Percentiles rank a stretch among this genome's conserved stretches.
These are phyloP conservation scores for Danionella cerebrum DNA, from an alignment of 2,113 vertebrate genomes.

Conservation along the genomic window DNA sequence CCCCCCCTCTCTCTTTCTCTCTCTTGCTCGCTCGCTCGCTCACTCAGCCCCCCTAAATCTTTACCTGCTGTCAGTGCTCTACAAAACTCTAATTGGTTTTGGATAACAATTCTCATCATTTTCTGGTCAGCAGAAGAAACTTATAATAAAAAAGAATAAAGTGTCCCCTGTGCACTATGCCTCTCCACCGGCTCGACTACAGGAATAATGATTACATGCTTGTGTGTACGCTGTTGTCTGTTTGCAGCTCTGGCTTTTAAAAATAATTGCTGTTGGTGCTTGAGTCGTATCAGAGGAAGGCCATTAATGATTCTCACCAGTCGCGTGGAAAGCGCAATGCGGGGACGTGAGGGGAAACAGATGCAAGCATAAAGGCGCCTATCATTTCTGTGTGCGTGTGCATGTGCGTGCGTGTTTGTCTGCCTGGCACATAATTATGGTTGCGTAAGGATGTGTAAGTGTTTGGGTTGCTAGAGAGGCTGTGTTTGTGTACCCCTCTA, in stretches of 20 bases:
- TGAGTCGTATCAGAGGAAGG: constrained; percentile 54
- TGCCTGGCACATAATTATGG: constrained; percentile 23
- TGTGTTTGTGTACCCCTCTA: background rate
- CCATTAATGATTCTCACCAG: constrained; percentile 61
- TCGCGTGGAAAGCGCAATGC: constrained; percentile 41
- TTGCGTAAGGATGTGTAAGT: constrained; percentile 15
- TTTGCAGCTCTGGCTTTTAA: constrained; percentile 65
- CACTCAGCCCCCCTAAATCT: too few species aligned
- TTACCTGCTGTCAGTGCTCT: constrained; percentile 61
- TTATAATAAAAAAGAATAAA: constrained; percentile 45
- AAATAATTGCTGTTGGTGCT: constrained; percentile 70
- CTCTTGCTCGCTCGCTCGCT: too few species aligned
- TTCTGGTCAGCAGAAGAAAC: constrained; percentile 54
- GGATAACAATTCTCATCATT: constrained; percentile 58
- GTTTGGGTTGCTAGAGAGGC: background rate
- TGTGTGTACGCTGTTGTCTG: constrained; percentile 43
- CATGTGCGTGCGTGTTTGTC: background rate
- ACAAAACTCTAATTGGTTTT: constrained; percentile 60
- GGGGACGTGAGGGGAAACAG: background rate
- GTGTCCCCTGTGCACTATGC: constrained; percentile 26
- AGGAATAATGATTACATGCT: constrained; percentile 56
- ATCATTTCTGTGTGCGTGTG: constrained; percentile 36
- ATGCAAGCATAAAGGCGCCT: constrained; percentile 32
- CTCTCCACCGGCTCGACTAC: constrained; percentile 31
- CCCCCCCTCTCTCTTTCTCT: too few species aligned